Evolutionary conservation across 2,888 invertebrate genomes (phyloP), one percentile per base, ranked within the genome.

Genomic region (Epistrophe grossulariae): DNA sequence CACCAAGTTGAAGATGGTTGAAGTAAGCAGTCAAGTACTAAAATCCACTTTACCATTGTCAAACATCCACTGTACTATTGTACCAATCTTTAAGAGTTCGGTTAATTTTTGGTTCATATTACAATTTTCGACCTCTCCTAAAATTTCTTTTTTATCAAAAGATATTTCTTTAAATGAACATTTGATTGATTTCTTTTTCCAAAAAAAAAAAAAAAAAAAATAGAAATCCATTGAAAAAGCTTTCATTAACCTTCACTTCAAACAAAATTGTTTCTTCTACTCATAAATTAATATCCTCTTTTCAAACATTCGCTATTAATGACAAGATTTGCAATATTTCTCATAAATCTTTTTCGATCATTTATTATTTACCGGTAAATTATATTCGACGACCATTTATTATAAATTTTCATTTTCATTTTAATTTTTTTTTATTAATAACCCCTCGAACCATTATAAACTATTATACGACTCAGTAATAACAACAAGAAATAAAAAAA

Each of bases 331-430:
- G 43, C 24, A 76, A 76, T 59, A 62, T 72, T 17, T 13, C 7
- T 19, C 38, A 70, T 79, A 55, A 50, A 84, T 83, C 74, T 74
- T 76, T 45, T 71, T 28, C 15, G 52, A 52, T 68, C 70, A n/a
- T 66, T 62, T 62, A 71, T 62, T 62, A 71, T 76, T 84, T 50
- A 43, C 52, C 64, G n/a, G 24, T 31, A 31, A 70, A 71, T 71
- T 77, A 84, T 76, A 70, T 43, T 59, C 59, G 45, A 35, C 17
- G 24, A 76, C 31, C 80, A 84, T 80, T 79, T 72, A 80, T 84
- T 66, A 71, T 64, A 57, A 48, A 57, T 31, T 64, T 74, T 74
- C 48, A 28, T 71, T n/a, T n/a, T n/a, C n/a, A n/a, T n/a, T n/a
- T 24, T 24, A 24, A 24, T 24, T 24, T 24, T 24, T 74, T 62